Conservation (phyloP, 37 sponge, comb jelly and placozoan species). For the Aphrocallistes beatrix region DNA sequence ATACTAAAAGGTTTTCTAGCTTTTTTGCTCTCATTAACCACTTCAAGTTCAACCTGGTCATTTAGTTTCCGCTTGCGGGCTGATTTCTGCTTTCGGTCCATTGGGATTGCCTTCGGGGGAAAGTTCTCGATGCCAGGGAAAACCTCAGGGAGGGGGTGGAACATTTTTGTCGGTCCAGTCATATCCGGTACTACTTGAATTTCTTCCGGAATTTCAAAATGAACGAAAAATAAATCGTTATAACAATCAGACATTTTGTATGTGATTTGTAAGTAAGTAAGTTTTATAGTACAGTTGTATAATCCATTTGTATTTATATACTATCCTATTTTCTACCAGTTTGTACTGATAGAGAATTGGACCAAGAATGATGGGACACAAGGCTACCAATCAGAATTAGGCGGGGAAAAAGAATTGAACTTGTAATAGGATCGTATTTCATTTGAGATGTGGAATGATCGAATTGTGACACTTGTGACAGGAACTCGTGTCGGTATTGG, state of each 20-base stretch:
- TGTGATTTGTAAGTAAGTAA: neutral
- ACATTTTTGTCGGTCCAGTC: neutral
- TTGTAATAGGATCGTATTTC: too few species aligned
- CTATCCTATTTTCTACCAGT: too few species aligned
- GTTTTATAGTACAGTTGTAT: neutral
- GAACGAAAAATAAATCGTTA: neutral
- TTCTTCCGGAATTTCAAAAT: neutral
- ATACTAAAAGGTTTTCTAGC: neutral
- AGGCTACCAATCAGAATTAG: too few species aligned
- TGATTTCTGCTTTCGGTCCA: neutral
- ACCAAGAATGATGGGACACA: too few species aligned
- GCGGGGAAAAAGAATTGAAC: too few species aligned
- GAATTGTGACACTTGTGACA: too few species aligned
- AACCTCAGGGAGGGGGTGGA: neutral
- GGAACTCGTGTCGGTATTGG: too few species aligned
- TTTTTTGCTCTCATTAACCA: neutral
- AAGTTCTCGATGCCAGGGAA: neutral
- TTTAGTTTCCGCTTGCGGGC: neutral
- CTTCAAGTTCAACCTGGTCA: neutral
- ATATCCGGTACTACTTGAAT: neutral
- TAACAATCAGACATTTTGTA: neutral
- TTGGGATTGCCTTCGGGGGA: neutral
- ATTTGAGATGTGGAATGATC: too few species aligned
- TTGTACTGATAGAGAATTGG: too few species aligned
- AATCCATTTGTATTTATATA: neutral